Evolutionary conservation across 2,113 vertebrate species (phyloP).

Genomic region (Calidris pugnax): DNA sequence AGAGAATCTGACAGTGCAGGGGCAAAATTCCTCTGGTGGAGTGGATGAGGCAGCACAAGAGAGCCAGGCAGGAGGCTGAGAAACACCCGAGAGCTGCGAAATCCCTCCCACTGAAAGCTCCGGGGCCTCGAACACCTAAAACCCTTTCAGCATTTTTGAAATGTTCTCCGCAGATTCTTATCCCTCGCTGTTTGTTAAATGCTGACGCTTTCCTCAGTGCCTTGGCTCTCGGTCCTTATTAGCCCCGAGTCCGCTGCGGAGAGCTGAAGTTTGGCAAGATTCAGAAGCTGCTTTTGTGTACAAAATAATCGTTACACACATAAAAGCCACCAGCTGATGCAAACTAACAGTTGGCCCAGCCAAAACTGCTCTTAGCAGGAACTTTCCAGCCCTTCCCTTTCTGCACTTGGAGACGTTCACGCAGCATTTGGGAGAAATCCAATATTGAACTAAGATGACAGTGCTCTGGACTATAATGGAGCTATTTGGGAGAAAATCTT

Average conservation of each 20-base stretch:
- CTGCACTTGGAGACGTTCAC: not conserved
- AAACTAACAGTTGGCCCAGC: not conserved
- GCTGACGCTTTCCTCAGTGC: not conserved
- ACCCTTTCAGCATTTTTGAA: not conserved
- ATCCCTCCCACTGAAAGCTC: not conserved
- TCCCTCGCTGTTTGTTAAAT: not conserved
- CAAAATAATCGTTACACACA: not conserved
- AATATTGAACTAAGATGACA: not conserved
- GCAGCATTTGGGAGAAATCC: not conserved
- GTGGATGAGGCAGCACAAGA: not conserved
- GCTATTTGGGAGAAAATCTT: not conserved
- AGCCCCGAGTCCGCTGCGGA: not conserved
- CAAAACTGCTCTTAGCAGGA: not conserved
- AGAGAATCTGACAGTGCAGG: not conserved
- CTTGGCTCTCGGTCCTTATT: not conserved
- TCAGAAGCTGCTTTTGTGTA: not conserved
- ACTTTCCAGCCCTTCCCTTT: not conserved
- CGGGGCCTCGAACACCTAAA: not conserved
- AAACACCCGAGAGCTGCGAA: not conserved
- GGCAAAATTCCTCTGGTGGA: not conserved
- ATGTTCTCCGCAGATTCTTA: not conserved
- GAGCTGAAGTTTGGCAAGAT: not conserved
- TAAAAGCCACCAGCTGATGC: not conserved
- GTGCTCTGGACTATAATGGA: not conserved
- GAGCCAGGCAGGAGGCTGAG: not conserved